These are phyloP conservation scores for Drosophila parabipectinata DNA, from an alignment of 1,140 invertebrate species.

Conservation along the genomic window DNA sequence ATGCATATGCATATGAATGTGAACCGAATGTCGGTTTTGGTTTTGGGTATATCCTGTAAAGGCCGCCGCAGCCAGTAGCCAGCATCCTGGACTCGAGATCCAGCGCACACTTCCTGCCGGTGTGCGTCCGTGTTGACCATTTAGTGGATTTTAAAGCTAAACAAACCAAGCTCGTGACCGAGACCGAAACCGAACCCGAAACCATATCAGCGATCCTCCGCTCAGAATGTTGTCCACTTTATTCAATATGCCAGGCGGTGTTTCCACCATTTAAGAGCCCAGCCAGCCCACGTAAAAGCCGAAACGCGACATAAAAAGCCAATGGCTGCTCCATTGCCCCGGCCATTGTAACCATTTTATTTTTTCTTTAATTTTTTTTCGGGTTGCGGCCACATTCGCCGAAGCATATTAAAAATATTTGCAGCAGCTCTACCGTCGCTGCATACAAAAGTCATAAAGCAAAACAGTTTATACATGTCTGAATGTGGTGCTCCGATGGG, in stretches of 20 bases:
- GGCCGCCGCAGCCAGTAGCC: slow-evolving; percentile 1
- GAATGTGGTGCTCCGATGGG: slow-evolving; percentile 32
- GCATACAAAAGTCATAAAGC: slow-evolving; percentile 80
- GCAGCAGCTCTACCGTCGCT: slow-evolving; percentile 44
- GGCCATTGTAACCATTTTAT: slow-evolving; percentile 47
- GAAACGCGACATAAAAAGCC: slow-evolving; percentile 39
- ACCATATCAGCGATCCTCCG: slow-evolving; percentile 18
- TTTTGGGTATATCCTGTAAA: slow-evolving; percentile 36
- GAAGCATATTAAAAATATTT: slow-evolving; percentile 80
- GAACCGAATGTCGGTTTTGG: slow-evolving; percentile 54
- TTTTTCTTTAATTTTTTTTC: slow-evolving; percentile 29
- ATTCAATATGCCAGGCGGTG: slow-evolving; percentile 65
- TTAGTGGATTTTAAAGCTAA: slow-evolving; percentile 68
- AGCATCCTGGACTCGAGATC: slow-evolving; percentile 22
- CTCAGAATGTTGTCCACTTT: slow-evolving; percentile 55
- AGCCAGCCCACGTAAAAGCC: slow-evolving; percentile 48
- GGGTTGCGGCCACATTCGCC: slow-evolving; percentile 22
- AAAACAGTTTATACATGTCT: slow-evolving; percentile 71
- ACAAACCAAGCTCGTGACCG: slow-evolving; percentile 33
- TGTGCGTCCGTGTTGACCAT: slow-evolving; percentile 29
- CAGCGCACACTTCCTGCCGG: slow-evolving; percentile 24
- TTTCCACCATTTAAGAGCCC: slow-evolving; percentile 34
- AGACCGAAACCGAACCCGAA: slow-evolving; percentile 21
- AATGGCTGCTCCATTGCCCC: slow-evolving; percentile 28
- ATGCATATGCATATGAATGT: slow-evolving; percentile 41